Evolutionary conservation across 2,113 vertebrate genomes (phyloP).

Genomic region (Pteropus alecto): DNA sequence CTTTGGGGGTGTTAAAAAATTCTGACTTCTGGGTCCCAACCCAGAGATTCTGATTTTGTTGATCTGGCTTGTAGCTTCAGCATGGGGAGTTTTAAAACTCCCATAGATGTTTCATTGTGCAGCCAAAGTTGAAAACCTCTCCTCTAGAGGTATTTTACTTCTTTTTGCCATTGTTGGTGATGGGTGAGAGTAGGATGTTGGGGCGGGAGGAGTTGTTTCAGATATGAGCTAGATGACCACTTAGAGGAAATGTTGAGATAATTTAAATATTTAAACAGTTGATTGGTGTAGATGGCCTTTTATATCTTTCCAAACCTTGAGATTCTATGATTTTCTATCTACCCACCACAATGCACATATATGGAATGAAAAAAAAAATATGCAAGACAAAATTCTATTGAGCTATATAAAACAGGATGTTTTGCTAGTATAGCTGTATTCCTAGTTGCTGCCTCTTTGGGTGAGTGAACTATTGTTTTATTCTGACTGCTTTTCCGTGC

Average conservation of each 20-base stretch:
- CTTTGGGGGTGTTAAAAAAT: not conserved
- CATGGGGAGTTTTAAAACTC: not conserved
- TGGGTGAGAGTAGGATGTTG: not conserved
- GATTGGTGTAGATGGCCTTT: not conserved
- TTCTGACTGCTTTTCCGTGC: conserved; percentile 47
- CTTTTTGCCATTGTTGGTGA: not conserved
- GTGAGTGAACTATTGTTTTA: conserved; percentile 37
- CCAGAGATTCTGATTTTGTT: not conserved
- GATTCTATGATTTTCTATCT: conserved; percentile 29
- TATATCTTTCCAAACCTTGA: not conserved
- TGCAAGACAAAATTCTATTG: conserved; percentile 5
- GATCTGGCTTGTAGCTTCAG: not conserved
- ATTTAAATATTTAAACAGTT: conserved; percentile 45
- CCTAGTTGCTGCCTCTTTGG: not conserved
- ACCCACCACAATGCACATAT: not conserved
- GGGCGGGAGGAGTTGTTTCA: not conserved
- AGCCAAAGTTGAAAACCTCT: not conserved
- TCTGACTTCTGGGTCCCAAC: not conserved
- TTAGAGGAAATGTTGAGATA: not conserved
- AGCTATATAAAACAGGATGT: not conserved
- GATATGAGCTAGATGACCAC: not conserved
- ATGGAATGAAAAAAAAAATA: conserved; percentile 24
- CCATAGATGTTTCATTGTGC: not conserved
- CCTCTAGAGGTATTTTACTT: not conserved
- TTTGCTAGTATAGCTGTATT: conserved; percentile 30